A percentile compares a stretch with the other conserved stretches of the same genome.
phyloP scores from a whole-genome alignment of 1,140 invertebrate species.

The Batillaria attramentaria region DNA sequence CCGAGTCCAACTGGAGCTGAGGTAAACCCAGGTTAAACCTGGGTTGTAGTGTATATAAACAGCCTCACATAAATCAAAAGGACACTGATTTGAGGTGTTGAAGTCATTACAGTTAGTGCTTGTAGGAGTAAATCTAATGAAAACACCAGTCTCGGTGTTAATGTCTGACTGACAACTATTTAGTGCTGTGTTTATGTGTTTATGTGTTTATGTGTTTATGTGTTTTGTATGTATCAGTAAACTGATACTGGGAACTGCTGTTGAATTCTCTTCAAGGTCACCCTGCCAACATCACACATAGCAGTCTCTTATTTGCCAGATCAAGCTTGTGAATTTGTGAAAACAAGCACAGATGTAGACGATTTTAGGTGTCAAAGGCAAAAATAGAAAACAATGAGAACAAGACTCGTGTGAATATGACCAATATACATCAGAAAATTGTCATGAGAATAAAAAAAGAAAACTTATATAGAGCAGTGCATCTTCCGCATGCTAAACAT shows the following conservation, averaged over 20 bases:
- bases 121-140: too few species aligned
- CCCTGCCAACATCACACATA: too few species aligned
- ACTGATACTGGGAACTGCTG: too few species aligned
- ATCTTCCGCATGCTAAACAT: not conserved
- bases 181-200: not conserved
- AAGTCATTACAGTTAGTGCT: not conserved
- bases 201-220: not conserved
- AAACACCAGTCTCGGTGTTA: not conserved
- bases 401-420: not conserved
- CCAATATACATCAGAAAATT: not conserved
- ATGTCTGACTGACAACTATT: not conserved
- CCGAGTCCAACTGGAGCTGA: too few species aligned
- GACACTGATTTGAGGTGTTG: not conserved
- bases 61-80: not conserved
- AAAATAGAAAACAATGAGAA: too few species aligned
- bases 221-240: not conserved
- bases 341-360: not conserved
- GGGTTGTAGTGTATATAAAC: not conserved
- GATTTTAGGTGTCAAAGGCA: not conserved
- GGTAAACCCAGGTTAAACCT: too few species aligned
- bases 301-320: not conserved
- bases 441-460: not conserved
- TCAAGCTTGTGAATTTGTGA: not conserved
- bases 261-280: too few species aligned
- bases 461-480: not conserved